A percentile compares a stretch with the other conserved stretches of the same genome.
Conservation (phyloP, 2,797 vertebrate genomes). For the Diceros bicornis region DNA sequence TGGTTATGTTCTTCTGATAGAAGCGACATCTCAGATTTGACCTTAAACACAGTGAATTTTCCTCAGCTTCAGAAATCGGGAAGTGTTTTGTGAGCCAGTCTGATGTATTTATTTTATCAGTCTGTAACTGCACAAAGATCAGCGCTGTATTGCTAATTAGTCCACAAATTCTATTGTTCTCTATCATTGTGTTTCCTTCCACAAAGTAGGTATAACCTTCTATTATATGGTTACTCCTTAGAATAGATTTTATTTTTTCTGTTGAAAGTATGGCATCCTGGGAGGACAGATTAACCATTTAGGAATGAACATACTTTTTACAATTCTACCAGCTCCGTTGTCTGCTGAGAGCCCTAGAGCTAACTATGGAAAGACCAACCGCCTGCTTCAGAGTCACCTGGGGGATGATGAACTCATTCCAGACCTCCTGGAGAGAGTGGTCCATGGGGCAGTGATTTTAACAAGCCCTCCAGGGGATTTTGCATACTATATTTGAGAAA, state of each 20-base stretch:
- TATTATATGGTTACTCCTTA: slow-evolving; percentile 38
- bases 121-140: background rate
- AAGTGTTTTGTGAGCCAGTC: background rate
- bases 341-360: background rate
- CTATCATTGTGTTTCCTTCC: background rate
- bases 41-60: background rate
- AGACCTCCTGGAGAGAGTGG: background rate
- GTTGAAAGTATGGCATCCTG: background rate
- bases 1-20: background rate
- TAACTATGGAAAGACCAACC: background rate
- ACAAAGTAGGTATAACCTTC: background rate
- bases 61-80: slow-evolving; percentile 15
- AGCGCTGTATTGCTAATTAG: slow-evolving; percentile 49
- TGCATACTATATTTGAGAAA: background rate
- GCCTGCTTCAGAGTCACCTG: background rate
- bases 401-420: background rate
- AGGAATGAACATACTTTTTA: background rate
- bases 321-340: background rate
- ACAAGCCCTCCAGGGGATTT: background rate
- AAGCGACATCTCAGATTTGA: background rate
- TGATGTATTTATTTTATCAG: background rate
- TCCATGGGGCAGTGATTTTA: background rate
- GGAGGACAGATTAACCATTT: background rate
- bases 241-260: slow-evolving; percentile 19
- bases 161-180: slow-evolving; percentile 15